These are phyloP conservation scores for Pterobdella sp. DNA, from an alignment of 2,888 invertebrate genomes.

Conservation along the genomic window DNA sequence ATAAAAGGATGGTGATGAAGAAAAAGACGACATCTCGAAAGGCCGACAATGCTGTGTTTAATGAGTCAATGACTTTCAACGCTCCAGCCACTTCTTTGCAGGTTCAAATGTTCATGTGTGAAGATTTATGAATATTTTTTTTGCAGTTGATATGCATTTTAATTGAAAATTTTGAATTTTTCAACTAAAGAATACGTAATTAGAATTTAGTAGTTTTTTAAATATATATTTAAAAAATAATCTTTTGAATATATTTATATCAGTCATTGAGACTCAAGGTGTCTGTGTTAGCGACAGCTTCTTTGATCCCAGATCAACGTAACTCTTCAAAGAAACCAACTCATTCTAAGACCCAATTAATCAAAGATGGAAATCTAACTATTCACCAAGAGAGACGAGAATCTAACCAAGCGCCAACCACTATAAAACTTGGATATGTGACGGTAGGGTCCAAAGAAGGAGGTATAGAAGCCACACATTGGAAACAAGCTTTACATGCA, in stretches of 20 bases:
- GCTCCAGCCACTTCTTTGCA: slow-evolving; percentile 66
- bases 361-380: no score
- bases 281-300: slow-evolving; percentile 1
- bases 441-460: slow-evolving; percentile 65
- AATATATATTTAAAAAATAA: no score
- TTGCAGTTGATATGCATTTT: no score
- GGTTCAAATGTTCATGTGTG: no score
- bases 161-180: no score
- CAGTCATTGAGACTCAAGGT: slow-evolving; percentile 1
- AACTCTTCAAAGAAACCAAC: background rate
- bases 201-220: no score
- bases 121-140: no score
- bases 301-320: background rate
- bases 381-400: no score
- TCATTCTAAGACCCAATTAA: no score
- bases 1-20: slow-evolving; percentile 72
- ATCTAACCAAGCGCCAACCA: background rate
- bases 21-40: slow-evolving; percentile 68
- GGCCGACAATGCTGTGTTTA: slow-evolving; percentile 70
- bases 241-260: background rate
- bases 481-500: slow-evolving; percentile 75
- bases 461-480: slow-evolving; percentile 67
- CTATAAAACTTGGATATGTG: slow-evolving; percentile 64
- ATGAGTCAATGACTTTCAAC: slow-evolving; percentile 76
- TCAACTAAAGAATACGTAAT: no score